phyloP scores from a whole-genome alignment of 2,797 vertebrate genomes.

The Sciaenops ocellatus region DNA sequence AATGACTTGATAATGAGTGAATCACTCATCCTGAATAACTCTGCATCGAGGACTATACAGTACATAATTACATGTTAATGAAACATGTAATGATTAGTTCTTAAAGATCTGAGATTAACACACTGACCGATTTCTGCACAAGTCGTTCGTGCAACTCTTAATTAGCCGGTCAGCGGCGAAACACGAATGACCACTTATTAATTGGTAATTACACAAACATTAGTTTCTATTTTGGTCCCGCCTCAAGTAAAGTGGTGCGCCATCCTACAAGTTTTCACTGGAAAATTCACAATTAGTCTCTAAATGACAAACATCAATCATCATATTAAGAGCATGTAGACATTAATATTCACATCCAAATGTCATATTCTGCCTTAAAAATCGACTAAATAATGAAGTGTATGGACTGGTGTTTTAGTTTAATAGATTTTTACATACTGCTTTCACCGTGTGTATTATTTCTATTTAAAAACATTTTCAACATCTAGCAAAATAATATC shows the following conservation, averaged over 20 bases:
- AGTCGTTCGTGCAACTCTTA: no score
- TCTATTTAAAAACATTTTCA: background rate
- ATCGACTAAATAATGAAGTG: background rate
- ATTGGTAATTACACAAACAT: no score
- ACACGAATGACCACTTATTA: no score
- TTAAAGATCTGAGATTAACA: background rate
- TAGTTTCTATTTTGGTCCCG: no score
- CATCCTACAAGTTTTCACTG: background rate
- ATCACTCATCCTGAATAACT: slow-evolving; percentile 1
- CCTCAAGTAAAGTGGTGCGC: no score
- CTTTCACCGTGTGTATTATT: background rate
- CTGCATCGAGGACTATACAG: background rate
- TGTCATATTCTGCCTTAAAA: background rate
- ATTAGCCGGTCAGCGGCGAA: no score
- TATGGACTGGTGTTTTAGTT: background rate
- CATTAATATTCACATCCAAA: background rate
- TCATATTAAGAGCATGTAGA: background rate
- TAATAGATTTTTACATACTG: slow-evolving; percentile 1
- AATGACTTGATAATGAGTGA: background rate
- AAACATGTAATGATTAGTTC: slow-evolving; percentile 3
- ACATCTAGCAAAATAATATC: background rate
- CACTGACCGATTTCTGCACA: background rate
- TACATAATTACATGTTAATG: background rate
- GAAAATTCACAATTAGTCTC: background rate
- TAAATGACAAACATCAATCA: background rate